phyloP scores from a whole-genome alignment of 2,888 invertebrate genomes.

The Pterostichus madidus region DNA sequence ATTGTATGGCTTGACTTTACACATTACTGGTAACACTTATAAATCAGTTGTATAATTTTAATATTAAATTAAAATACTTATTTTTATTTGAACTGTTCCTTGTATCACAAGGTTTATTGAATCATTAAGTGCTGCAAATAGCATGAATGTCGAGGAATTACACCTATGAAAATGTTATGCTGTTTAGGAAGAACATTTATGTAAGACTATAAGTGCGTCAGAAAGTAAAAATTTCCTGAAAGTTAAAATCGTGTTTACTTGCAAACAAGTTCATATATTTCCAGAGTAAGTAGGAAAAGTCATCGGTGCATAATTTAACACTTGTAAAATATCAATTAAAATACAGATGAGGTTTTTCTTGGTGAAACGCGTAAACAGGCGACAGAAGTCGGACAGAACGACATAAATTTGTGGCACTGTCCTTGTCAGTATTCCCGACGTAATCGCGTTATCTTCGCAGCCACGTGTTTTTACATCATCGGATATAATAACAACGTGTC shows the following conservation, averaged over 20 bases:
- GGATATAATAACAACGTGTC: slow-evolving; percentile 59
- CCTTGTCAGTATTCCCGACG: slow-evolving; percentile 35
- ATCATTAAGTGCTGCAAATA: too few species aligned
- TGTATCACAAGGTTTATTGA: too few species aligned
- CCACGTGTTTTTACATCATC: slow-evolving; percentile 66
- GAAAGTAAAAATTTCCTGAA: not conserved
- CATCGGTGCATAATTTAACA: slow-evolving; percentile 11
- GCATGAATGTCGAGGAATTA: too few species aligned
- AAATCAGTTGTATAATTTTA: too few species aligned
- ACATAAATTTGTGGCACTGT: slow-evolving; percentile 34
- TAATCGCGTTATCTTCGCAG: slow-evolving; percentile 45
- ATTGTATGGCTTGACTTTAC: too few species aligned
- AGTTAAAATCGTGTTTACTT: slow-evolving; percentile 14
- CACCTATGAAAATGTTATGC: too few species aligned
- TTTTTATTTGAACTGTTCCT: too few species aligned
- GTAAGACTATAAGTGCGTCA: slow-evolving; percentile 13
- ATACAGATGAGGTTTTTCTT: slow-evolving; percentile 47
- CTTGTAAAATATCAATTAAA: slow-evolving; percentile 35
- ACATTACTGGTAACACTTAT: too few species aligned
- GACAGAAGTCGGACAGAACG: slow-evolving; percentile 16
- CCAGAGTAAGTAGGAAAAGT: slow-evolving; percentile 35
- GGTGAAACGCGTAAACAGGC: slow-evolving; percentile 19
- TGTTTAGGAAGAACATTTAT: too few species aligned
- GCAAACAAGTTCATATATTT: slow-evolving; percentile 20
- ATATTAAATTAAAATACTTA: too few species aligned